Conservation (phyloP, 1,140 invertebrate genomes). For the Lordiphosa collinella region DNA sequence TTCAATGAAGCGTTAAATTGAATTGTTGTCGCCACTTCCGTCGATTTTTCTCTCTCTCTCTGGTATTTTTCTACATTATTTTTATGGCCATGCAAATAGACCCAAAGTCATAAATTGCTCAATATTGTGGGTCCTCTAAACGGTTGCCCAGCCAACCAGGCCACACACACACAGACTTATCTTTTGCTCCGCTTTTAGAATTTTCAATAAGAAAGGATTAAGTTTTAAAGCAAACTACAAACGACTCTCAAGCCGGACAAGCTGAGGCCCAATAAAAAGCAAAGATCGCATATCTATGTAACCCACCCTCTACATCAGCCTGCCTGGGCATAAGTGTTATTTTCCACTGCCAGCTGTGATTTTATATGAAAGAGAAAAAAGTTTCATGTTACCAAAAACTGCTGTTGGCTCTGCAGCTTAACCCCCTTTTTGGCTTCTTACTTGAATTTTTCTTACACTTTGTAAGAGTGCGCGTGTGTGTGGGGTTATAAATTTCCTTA, state of each 20-base stretch:
- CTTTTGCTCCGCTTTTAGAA: conserved; percentile 44
- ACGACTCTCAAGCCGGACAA: conserved; percentile 22
- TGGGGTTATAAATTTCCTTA: conserved; percentile 57
- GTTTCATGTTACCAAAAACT: conserved; percentile 62
- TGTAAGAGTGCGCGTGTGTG: conserved; percentile 22
- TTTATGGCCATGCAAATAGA: conserved; percentile 38
- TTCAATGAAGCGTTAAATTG: conserved; percentile 71
- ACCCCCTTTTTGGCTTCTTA: conserved; percentile 18
- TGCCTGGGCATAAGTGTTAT: conserved; percentile 56
- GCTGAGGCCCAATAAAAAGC: conserved; percentile 63
- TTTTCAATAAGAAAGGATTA: conserved; percentile 72
- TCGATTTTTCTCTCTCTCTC: conserved; percentile 9
- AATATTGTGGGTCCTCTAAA: conserved; percentile 11
- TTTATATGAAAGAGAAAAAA: conserved; percentile 43
- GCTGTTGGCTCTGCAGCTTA: neutral
- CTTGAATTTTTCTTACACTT: conserved; percentile 1
- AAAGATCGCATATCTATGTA: conserved; percentile 62
- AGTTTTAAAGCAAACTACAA: conserved; percentile 68
- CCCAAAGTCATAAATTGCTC: conserved; percentile 66
- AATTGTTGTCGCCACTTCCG: conserved; percentile 66
- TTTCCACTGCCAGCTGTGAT: conserved; percentile 71
- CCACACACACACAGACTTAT: conserved; percentile 8
- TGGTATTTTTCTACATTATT: conserved; percentile 13
- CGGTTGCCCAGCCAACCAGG: too few relatives aligned
- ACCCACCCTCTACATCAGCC: neutral